Conservation (phyloP, 2,113 vertebrate species). For the Synodontis membranacea region DNA sequence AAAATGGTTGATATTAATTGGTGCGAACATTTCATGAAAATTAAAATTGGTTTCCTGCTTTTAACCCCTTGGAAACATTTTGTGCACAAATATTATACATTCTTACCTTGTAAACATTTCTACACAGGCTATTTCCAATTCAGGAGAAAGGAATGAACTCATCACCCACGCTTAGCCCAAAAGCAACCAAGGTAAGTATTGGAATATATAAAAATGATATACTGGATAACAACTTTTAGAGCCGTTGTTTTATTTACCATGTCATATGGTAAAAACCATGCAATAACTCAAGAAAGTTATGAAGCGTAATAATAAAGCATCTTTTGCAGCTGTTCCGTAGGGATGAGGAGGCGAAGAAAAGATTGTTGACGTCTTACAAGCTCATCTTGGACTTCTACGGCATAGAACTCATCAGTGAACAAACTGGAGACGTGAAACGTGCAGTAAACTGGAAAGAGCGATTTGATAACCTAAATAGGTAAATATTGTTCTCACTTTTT, state of each 20-base stretch:
- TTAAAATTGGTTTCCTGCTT: not conserved
- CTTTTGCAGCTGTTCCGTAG: slow-evolving; percentile 72
- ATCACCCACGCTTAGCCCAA: slow-evolving; percentile 72
- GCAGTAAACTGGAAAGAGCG: slow-evolving; percentile 75
- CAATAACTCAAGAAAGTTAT: not conserved
- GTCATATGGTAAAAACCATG: not conserved
- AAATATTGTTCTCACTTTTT: slow-evolving; percentile 37
- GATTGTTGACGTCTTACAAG: slow-evolving; percentile 80
- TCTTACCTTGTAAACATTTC: slow-evolving; percentile 1
- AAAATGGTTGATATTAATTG: not conserved
- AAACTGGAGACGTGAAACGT: slow-evolving; percentile 72
- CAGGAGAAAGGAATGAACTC: slow-evolving; percentile 84
- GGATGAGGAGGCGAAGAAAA: slow-evolving; percentile 60
- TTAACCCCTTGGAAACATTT: not conserved
- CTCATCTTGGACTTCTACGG: slow-evolving; percentile 95
- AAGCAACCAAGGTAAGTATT: slow-evolving; percentile 76
- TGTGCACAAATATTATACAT: not conserved
- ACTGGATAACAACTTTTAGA: not conserved
- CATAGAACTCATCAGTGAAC: slow-evolving; percentile 64
- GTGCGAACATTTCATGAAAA: not conserved
- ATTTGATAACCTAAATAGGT: slow-evolving; percentile 85
- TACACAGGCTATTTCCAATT: slow-evolving; percentile 86
- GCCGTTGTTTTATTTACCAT: not conserved
- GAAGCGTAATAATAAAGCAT: not conserved
- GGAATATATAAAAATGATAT: not conserved